Evolutionary conservation across 2,113 vertebrate genomes (phyloP).

Genomic region (Equus przewalskii): DNA sequence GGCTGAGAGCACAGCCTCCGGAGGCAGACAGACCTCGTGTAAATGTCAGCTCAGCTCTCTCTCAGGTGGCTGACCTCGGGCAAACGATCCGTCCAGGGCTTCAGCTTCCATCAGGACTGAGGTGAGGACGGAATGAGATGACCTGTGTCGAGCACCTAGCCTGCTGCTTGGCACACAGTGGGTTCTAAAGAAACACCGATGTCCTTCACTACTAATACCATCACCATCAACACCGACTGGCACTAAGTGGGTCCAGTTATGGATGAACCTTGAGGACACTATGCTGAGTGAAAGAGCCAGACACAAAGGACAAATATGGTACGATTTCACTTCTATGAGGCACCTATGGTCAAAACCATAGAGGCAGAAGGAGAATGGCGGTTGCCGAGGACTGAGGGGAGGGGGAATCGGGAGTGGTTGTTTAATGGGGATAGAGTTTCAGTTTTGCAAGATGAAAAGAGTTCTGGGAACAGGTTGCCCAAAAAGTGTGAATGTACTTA

Average conservation of each 20-base stretch:
- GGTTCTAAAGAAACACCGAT: not conserved
- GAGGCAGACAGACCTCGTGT: not conserved
- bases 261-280: not conserved
- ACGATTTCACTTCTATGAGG: not conserved
- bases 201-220: not conserved
- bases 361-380: not conserved
- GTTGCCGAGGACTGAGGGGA: too few species aligned
- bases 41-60: not conserved
- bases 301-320: not conserved
- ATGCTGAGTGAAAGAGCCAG: not conserved
- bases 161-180: not conserved
- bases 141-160: not conserved
- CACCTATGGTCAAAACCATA: not conserved
- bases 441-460: not conserved
- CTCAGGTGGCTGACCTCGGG: not conserved
- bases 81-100: not conserved
- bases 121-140: not conserved
- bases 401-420: too few species aligned
- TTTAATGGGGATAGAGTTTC: not conserved
- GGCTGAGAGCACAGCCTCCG: not conserved
- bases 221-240: not conserved
- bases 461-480: not conserved
- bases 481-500: not conserved
- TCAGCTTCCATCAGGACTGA: not conserved
- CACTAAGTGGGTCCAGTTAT: not conserved